Evolutionary conservation across 2,888 invertebrate species (phyloP).

Genomic region (Andrena praecox): DNA sequence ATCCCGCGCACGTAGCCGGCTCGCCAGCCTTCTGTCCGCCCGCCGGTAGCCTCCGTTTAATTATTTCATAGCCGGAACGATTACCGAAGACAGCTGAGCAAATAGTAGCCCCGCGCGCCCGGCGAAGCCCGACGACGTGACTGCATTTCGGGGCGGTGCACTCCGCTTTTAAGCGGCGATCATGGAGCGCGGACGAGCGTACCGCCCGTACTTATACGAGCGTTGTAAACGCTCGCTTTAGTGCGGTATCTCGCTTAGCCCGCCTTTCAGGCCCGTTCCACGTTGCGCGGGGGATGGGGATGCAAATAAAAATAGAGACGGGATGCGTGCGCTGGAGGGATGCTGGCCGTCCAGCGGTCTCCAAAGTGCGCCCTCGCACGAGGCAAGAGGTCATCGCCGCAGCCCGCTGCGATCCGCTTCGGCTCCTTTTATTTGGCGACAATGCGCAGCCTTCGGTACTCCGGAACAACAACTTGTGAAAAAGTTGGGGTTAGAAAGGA

Average conservation of each 20-base stretch:
- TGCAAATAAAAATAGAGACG: slow-evolving; percentile 45
- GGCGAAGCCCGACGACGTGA: slow-evolving; percentile 10
- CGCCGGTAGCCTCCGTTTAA: slow-evolving; percentile 31
- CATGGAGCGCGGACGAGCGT: slow-evolving; percentile 49
- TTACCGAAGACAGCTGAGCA: slow-evolving; percentile 52
- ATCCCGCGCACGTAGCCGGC: slow-evolving; percentile 15
- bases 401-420: background rate
- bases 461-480: background rate
- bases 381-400: slow-evolving; percentile 31
- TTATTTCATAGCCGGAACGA: slow-evolving; percentile 64
- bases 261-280: slow-evolving; percentile 50
- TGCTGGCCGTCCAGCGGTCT: slow-evolving; percentile 34
- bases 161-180: slow-evolving; percentile 61
- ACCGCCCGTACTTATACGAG: slow-evolving; percentile 52
- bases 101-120: slow-evolving; percentile 43
- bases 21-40: background rate
- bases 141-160: slow-evolving; percentile 54
- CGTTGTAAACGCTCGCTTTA: slow-evolving; percentile 66
- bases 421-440: slow-evolving; percentile 13
- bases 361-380: slow-evolving; percentile 20
- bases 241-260: slow-evolving; percentile 59
- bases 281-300: slow-evolving; percentile 22
- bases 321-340: slow-evolving; percentile 3
- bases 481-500: no score
- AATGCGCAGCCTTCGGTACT: slow-evolving; percentile 3